phyloP scores from a whole-genome alignment of 2,888 invertebrate genomes.

The Phalera bucephala region DNA sequence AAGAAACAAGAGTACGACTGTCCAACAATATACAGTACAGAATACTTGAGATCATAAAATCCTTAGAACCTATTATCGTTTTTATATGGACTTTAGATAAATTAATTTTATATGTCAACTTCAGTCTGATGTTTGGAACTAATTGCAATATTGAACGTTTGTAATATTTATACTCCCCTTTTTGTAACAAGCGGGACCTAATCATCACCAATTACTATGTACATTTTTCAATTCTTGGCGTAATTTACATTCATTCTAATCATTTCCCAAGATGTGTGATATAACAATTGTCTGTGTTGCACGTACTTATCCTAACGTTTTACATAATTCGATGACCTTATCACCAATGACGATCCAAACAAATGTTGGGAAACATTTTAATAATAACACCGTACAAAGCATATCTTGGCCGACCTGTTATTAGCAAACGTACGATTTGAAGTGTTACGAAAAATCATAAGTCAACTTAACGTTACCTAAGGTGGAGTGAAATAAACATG shows the following conservation, averaged over 20 bases:
- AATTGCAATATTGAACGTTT: too few species aligned
- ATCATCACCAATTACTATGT: slow-evolving; percentile 5
- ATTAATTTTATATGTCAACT: too few species aligned
- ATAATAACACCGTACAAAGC: slow-evolving; percentile 24
- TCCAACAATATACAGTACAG: too few species aligned
- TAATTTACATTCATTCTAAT: slow-evolving; percentile 16
- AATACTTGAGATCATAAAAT: too few species aligned
- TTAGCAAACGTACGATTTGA: slow-evolving; percentile 25
- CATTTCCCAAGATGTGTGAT: slow-evolving; percentile 49
- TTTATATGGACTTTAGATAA: too few species aligned
- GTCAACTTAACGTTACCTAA: too few species aligned
- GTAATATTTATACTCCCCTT: too few species aligned
- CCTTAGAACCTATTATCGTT: too few species aligned
- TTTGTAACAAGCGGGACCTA: too few species aligned
- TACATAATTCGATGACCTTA: slow-evolving; percentile 69
- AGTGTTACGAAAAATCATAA: slow-evolving; percentile 29
- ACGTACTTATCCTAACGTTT: slow-evolving; percentile 58
- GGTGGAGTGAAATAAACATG: too few species aligned
- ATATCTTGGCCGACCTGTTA: slow-evolving; percentile 16
- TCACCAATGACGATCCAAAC: slow-evolving; percentile 50
- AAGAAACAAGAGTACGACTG: too few species aligned
- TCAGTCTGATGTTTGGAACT: too few species aligned
- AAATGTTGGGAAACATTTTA: slow-evolving; percentile 47
- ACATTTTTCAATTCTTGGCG: slow-evolving; percentile 14
- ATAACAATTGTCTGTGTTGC: slow-evolving; percentile 54